A percentile compares a stretch with the other conserved stretches of the same genome.
Evolutionary conservation across 2,113 vertebrate genomes (phyloP).

Genomic region (Bos taurus): DNA sequence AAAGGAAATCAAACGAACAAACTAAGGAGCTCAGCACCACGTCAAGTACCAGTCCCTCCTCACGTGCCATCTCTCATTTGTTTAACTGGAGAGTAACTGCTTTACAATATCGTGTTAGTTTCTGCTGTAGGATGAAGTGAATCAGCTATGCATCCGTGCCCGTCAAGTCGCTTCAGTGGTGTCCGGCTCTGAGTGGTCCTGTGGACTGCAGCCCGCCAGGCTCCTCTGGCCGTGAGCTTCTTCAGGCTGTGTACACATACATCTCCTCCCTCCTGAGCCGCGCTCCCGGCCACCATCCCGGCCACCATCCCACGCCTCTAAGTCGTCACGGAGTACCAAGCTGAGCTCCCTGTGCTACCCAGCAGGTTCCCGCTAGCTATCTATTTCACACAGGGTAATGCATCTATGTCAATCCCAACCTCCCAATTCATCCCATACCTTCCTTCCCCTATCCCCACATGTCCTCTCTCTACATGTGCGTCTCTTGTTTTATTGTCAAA

Average conservation of each 20-base stretch:
- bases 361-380: neutral
- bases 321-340: accelerated
- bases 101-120: neutral
- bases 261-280: neutral
- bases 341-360: neutral
- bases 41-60: neutral
- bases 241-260: neutral
- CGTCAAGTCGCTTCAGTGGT: accelerated
- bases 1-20: neutral
- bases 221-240: neutral
- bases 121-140: neutral
- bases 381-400: neutral
- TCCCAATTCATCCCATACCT: no score
- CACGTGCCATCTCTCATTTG: neutral
- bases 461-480: no score
- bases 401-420: neutral
- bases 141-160: neutral
- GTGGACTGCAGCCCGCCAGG: neutral
- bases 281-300: accelerated
- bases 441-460: no score
- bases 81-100: neutral
- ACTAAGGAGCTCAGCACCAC: neutral
- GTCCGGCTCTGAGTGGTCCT: neutral
- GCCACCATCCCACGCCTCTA: neutral
- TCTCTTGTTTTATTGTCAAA: neutral